phyloP scores from a whole-genome alignment of 2,113 vertebrate genomes.

The Forbesichthys agassizii region DNA sequence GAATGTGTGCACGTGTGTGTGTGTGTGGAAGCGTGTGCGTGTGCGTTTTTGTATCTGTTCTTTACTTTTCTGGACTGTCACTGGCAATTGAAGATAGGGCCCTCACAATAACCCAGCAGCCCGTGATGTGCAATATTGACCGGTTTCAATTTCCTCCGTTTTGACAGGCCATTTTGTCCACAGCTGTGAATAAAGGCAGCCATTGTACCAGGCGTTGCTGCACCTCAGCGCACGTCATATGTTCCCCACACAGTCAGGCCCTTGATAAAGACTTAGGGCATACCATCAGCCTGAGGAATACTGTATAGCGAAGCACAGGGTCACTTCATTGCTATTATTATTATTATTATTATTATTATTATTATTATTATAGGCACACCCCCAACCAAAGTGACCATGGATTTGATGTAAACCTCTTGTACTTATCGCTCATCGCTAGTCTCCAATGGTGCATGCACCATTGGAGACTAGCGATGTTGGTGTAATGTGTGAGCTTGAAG shows the following conservation, averaged over 20 bases:
- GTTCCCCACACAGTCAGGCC: background rate
- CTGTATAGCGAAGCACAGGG: background rate
- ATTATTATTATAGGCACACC: too few species aligned
- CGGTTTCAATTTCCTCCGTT: conserved; percentile 64
- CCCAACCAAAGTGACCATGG: conserved; percentile 5
- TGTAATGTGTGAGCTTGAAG: conserved; percentile 35
- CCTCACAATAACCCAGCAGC: conserved; percentile 24
- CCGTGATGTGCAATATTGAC: conserved; percentile 41
- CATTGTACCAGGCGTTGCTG: conserved; percentile 20
- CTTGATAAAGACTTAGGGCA: background rate
- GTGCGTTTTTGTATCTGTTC: conserved; percentile 6
- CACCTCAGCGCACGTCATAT: conserved; percentile 39
- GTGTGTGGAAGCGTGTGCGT: conserved; percentile 7
- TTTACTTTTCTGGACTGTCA: conserved; percentile 13
- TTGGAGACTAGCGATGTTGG: conserved; percentile 20
- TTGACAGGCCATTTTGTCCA: conserved; percentile 55
- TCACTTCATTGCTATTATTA: conserved; percentile 15
- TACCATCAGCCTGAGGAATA: background rate
- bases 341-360: too few species aligned
- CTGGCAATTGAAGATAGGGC: conserved; percentile 40
- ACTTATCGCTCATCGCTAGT: conserved; percentile 9
- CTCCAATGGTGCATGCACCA: conserved; percentile 3
- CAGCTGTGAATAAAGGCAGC: conserved; percentile 40
- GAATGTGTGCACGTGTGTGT: conserved; percentile 12
- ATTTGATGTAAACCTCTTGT: conserved; percentile 32